Evolutionary conservation across 2,113 vertebrate species (phyloP).

Genomic region (Dicaeum eximium): DNA sequence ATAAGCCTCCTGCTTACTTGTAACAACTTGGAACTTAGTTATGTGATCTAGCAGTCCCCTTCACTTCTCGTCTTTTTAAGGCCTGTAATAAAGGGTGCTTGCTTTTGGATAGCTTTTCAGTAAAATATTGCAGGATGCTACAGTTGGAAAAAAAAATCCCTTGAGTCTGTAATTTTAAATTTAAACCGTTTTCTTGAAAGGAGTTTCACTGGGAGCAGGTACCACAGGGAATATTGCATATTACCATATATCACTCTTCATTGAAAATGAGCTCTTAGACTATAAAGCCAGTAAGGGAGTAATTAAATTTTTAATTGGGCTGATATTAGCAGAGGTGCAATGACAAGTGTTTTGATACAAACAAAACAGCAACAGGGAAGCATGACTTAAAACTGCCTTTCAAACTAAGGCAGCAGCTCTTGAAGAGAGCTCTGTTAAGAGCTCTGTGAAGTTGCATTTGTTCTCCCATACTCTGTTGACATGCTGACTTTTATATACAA

Average conservation of each 20-base stretch:
- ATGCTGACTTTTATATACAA: not conserved
- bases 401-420: not conserved
- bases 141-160: not conserved
- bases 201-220: not conserved
- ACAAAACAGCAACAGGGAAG: not conserved
- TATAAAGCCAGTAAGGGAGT: not conserved
- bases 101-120: not conserved
- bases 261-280: not conserved
- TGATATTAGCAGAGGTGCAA: not conserved
- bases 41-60: not conserved
- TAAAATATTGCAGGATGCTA: not conserved
- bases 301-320: not conserved
- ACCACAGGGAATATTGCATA: not conserved
- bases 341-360: not conserved
- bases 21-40: not conserved
- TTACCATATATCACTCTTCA: not conserved
- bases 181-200: not conserved
- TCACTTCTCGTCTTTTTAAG: not conserved
- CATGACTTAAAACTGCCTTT: not conserved
- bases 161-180: not conserved
- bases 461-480: not conserved
- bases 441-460: not conserved
- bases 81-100: not conserved
- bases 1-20: not conserved
- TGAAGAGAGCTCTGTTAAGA: not conserved